Base-by-base conservation (phyloP, 1,140 invertebrate genomes). In the Drosophila suzukii region DNA sequence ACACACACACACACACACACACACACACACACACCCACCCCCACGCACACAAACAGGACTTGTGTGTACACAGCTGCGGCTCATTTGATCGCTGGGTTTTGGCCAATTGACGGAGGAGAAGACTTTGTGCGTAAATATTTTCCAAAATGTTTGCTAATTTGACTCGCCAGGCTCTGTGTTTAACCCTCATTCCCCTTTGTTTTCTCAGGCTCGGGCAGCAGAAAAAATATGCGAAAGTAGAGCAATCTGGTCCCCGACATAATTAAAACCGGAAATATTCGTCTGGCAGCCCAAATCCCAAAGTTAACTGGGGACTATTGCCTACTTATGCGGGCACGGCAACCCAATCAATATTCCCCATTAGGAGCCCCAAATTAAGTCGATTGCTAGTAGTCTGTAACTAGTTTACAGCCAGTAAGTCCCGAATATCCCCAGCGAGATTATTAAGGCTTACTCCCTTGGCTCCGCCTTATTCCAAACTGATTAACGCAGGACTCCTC, bases 131-230 rank as follows among this genome's bases (percentile, higher is more conserved):
- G 76, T 62, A 83, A 86, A 86, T 86, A 86, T 86, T 88, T 86
- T 75, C 75, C 86, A 83, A 88, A 86, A 86, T 86, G 78, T 88
- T 88, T 86, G 83, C 83, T 86, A 88, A 86, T 86, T 86, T 88
- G 63, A 81, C 82, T 85, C 57, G 49, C 85, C 55, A 67, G 66
- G 55, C 13, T 15, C n/a, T n/a, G 0, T 11, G 10, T 11, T 5
- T 6, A 15, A n/a, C 8, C 13, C 8, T 1, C 49, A 50, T 50
- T 27, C 8, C 43, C 20, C 20, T 59, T 49, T 66, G 44, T 51
- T 63, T 55, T 12, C 47, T 10, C 7, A 12, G 30, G 59, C 13
- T 13, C n/a, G n/a, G 8, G 24, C 17, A 10, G 15, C 38, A 57
- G 15, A 20, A 44, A 70, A 56, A 56, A 13, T 67, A 36, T 13